Evolutionary conservation across 2,113 vertebrate species (phyloP).

Genomic region (Dromaius novaehollandiae): DNA sequence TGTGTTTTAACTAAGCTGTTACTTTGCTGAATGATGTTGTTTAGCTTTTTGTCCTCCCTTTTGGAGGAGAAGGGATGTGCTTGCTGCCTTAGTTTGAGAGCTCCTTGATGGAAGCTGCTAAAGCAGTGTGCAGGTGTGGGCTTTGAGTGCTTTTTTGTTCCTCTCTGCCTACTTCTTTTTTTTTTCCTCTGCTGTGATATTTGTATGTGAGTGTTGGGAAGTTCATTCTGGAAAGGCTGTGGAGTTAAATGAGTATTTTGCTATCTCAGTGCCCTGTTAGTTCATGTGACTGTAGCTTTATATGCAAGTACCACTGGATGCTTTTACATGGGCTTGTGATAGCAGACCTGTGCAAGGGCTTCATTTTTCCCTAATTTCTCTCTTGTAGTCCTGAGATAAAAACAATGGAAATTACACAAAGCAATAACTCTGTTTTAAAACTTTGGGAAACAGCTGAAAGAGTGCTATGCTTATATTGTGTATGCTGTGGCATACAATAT

Average conservation of each 20-base stretch:
- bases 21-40: background rate
- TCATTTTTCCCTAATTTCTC: background rate
- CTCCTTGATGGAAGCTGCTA: background rate
- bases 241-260: background rate
- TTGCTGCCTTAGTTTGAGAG: background rate
- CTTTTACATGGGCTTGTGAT: fast-evolving
- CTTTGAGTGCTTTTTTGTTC: background rate
- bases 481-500: no score
- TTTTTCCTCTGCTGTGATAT: background rate
- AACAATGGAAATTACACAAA: background rate
- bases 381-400: background rate
- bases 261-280: fast-evolving
- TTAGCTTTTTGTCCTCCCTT: background rate
- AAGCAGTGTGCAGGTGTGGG: fast-evolving
- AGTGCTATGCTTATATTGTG: fast-evolving
- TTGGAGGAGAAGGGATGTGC: background rate
- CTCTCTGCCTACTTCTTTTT: background rate
- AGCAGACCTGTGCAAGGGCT: background rate
- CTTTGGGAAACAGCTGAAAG: background rate
- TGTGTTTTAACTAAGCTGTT: background rate
- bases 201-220: fast-evolving
- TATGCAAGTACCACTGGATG: no score
- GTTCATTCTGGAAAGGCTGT: background rate
- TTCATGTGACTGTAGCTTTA: background rate
- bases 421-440: background rate